These are phyloP conservation scores for Dendrocincla tyrannina DNA, from an alignment of 2,797 vertebrate genomes.

Conservation along the genomic window DNA sequence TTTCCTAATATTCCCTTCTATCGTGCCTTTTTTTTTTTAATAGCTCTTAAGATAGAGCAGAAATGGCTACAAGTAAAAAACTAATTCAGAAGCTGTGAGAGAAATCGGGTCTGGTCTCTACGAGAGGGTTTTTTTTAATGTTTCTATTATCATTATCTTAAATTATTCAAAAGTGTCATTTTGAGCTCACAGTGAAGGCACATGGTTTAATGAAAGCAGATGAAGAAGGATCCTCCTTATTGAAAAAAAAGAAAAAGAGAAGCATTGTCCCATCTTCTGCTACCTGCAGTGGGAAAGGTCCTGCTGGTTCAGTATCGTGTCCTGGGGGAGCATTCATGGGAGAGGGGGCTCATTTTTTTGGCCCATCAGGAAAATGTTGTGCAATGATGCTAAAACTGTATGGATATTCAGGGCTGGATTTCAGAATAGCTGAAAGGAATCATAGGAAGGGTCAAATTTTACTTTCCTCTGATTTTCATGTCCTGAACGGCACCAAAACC, in stretches of 20 bases:
- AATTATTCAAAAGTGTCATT: constrained; percentile 63
- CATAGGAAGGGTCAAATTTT: neutral
- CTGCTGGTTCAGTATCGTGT: rapidly evolving
- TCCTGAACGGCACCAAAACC: neutral
- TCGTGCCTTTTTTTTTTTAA: neutral
- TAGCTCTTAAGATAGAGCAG: constrained; percentile 45
- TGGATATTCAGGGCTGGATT: neutral
- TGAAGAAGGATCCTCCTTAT: constrained; percentile 2
- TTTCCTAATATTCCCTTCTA: constrained; percentile 9
- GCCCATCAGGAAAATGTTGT: neutral
- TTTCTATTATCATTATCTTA: constrained; percentile 64
- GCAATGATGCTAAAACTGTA: neutral
- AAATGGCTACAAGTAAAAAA: constrained; percentile 45
- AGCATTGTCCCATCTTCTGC: neutral
- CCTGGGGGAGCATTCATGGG: rapidly evolving
- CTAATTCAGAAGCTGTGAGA: constrained; percentile 40
- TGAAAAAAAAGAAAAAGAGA: neutral
- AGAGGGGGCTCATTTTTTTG: neutral
- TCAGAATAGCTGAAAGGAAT: neutral
- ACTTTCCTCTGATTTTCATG: rapidly evolving
- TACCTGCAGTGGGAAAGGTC: neutral
- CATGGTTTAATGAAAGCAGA: constrained; percentile 25
- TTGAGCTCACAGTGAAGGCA: constrained; percentile 1
- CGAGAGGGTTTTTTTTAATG: constrained; percentile 31
- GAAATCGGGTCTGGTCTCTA: constrained; percentile 11